Evolutionary conservation across 2,797 vertebrate species (phyloP).

Genomic region (Pogoniulus pusillus): DNA sequence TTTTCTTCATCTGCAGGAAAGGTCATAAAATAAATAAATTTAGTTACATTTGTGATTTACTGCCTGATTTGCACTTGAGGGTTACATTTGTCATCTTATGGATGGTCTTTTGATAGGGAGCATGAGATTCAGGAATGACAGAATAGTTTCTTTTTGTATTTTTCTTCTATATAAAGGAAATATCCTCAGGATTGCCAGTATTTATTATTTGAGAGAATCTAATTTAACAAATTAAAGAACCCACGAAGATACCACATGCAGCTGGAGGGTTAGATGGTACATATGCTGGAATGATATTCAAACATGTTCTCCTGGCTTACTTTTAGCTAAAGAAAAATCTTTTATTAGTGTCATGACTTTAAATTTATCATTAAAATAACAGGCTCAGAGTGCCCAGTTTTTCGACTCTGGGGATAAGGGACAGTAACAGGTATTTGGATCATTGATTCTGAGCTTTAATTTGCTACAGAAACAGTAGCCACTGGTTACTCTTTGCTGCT

Average conservation of each 20-base stretch:
- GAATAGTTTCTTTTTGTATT: background rate
- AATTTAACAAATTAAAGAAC: background rate
- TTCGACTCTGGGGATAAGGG: background rate
- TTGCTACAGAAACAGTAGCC: background rate
- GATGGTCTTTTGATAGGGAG: background rate
- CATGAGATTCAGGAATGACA: background rate
- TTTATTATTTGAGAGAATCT: background rate
- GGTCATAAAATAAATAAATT: background rate
- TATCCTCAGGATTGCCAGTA: background rate
- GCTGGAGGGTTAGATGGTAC: background rate
- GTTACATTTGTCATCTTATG: background rate
- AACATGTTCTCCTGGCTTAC: background rate
- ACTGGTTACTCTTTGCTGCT: background rate
- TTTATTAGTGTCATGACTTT: background rate
- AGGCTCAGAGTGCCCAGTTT: background rate
- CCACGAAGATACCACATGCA: background rate
- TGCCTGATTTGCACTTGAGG: background rate
- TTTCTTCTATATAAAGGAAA: background rate
- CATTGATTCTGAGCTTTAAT: background rate
- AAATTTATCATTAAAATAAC: background rate
- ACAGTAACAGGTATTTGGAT: background rate
- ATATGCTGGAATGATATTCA: background rate
- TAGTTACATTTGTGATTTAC: too few species aligned
- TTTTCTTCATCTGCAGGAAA: background rate
- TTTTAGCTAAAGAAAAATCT: background rate